phyloP scores from a whole-genome alignment of 37 sponge, comb jelly and placozoan species.

The Halichondria panicea region DNA sequence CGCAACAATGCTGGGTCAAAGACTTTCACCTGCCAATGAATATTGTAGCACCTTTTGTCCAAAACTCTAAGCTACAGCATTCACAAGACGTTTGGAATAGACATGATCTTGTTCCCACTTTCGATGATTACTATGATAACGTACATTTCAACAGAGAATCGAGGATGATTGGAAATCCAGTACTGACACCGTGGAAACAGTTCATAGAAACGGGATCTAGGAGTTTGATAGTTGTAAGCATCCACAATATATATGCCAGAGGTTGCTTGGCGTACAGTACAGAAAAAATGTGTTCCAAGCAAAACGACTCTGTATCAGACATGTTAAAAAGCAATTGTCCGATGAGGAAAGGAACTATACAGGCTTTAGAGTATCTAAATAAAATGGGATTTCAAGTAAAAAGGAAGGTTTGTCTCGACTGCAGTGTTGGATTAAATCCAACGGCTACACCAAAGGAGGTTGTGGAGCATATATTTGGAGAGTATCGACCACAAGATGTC shows the following conservation, averaged over 20 bases:
- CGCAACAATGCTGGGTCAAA: conserved; percentile 39
- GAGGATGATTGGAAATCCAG: background rate
- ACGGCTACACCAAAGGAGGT: background rate
- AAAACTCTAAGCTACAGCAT: conserved; percentile 11
- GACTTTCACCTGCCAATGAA: conserved; percentile 2
- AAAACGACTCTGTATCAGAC: background rate
- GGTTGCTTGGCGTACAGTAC: background rate
- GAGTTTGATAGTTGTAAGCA: conserved; percentile 17
- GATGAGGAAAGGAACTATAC: background rate
- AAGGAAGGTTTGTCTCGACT: conserved; percentile 31
- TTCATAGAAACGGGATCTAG: conserved; percentile 23
- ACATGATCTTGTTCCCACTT: background rate
- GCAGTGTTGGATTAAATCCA: background rate
- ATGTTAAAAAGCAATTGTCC: background rate
- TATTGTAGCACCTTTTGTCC: conserved; percentile 40
- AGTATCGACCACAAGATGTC: conserved; percentile 22
- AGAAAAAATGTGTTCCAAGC: background rate
- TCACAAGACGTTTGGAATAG: background rate
- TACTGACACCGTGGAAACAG: conserved; percentile 14
- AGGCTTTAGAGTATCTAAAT: conserved; percentile 1
- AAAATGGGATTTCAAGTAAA: background rate
- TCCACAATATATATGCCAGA: background rate
- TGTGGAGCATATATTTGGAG: conserved; percentile 13
- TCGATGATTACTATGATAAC: conserved; percentile 18
- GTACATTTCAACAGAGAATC: conserved; percentile 11